These are phyloP conservation scores for Mus spretus DNA, from an alignment of 2,797 vertebrate genomes.

Conservation along the genomic window DNA sequence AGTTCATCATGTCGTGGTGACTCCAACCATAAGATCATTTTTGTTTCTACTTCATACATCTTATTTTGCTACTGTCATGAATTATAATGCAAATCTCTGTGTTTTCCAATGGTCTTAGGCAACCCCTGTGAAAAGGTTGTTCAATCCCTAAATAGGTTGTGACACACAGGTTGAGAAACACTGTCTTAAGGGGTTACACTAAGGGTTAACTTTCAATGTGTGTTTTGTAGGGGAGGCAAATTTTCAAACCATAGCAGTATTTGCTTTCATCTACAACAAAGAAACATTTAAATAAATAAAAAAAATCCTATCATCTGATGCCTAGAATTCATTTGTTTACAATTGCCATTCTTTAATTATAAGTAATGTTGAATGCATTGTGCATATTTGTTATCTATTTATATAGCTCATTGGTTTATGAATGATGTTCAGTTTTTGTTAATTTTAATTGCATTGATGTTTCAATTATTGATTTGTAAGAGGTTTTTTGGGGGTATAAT, in stretches of 20 bases:
- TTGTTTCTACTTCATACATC: neutral
- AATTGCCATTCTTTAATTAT: neutral
- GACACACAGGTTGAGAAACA: neutral
- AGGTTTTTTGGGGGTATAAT: neutral
- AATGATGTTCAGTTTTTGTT: neutral
- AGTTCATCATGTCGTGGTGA: neutral
- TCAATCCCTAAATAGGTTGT: neutral
- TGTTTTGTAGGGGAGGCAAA: neutral
- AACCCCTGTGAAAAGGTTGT: neutral
- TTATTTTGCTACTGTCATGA: neutral
- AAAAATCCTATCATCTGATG: neutral
- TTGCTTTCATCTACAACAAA: neutral
- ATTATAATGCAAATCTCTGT: neutral
- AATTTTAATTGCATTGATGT: neutral
- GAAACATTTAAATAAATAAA: neutral
- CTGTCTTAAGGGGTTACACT: neutral
- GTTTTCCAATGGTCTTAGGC: neutral
- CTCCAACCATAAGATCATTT: neutral
- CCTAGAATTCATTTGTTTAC: neutral
- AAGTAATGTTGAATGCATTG: neutral
- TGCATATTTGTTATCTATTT: neutral
- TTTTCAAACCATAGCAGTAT: neutral
- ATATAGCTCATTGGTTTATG: neutral
- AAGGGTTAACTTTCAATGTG: neutral
- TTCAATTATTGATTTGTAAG: neutral